Evolutionary conservation across 1,140 invertebrate genomes (phyloP), one percentile per base, ranked within the genome.

Genomic region (Drosophila pachea): DNA sequence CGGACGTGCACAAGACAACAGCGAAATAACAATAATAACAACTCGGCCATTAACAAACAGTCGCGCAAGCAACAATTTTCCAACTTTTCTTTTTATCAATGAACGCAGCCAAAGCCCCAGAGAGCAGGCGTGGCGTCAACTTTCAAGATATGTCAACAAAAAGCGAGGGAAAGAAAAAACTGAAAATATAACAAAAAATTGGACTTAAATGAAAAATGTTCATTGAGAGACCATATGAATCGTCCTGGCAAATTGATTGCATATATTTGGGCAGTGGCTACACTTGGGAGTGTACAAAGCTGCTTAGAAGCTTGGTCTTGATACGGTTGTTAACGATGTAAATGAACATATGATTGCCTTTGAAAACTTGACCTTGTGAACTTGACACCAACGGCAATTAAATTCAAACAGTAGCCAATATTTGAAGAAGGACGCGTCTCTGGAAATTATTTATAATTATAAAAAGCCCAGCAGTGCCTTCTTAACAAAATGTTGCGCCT

Each of bases 1-100:
- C 35, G 67, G 62, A 81, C 70, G 78, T 83, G 78, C 66, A 70
- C 65, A 56, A 50, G 53, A 50, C 52, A 35, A 76, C 56, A 69
- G 73, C 14, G 49, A 38, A 65, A 56, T 14, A 61, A 52, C 38
- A 74, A 16, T n/a, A 59, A 35, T 42, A 67, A 32, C 22, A 60
- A 9, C 54, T 22, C 22, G 22, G 22, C 22, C 22, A 22, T 22
- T 22, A 58, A 71, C 29, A 61, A 45, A 14, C 40, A 7, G 40
- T 2, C 40, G 40, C 40, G 36, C 4, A 55, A 22, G 36, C 36
- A 56, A 40, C 36, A 52, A 65, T 58, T 58, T 45, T 36, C 31
- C 48, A 9, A 14, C 42, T 43, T 32, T 64, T 55, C 22, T 32
- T 49, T 69, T 69, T 48, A 62, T 67, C 48, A 67, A 67, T 60